Percentiles rank a stretch among this genome's conserved stretches.
Conservation (phyloP, 2,888 invertebrate species). For the Neoitamus cyanurus region DNA sequence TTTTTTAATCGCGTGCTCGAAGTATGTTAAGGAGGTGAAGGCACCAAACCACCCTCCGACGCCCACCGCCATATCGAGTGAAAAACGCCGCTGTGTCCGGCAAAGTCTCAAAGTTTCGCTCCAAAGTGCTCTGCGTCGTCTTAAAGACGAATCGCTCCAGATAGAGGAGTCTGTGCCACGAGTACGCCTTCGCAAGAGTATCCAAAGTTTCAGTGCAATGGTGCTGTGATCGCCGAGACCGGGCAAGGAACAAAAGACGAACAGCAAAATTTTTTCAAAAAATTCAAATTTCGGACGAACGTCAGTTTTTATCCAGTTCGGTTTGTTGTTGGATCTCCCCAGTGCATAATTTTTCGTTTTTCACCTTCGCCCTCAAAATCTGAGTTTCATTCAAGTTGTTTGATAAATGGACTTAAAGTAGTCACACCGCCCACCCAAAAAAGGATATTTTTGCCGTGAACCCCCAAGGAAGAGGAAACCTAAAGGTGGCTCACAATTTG, state of each 20-base stretch:
- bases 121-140: not conserved
- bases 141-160: not conserved
- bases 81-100: not conserved
- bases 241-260: constrained; percentile 16
- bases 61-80: not conserved
- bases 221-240: constrained; percentile 3
- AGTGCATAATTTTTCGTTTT: constrained; percentile 17
- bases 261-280: not conserved
- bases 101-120: not conserved
- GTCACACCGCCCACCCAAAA: not conserved
- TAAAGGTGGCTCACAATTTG: no score
- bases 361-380: constrained; percentile 19
- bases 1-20: constrained; percentile 4
- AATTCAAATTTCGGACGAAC: not conserved
- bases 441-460: not conserved
- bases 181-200: not conserved
- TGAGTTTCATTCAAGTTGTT: constrained; percentile 2
- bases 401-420: not conserved
- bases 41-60: not conserved
- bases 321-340: constrained; percentile 15
- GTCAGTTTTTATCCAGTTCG: constrained; percentile 28
- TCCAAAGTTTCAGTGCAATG: constrained; percentile 2
- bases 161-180: not conserved
- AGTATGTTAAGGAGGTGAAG: constrained; percentile 27
- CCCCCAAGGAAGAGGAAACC: not conserved